Evolutionary conservation across 30 jellyfish, hydroid and myxozoan species (phyloP), one percentile per base, ranked within the genome.

Genomic region (Nemopilema nomurai): DNA sequence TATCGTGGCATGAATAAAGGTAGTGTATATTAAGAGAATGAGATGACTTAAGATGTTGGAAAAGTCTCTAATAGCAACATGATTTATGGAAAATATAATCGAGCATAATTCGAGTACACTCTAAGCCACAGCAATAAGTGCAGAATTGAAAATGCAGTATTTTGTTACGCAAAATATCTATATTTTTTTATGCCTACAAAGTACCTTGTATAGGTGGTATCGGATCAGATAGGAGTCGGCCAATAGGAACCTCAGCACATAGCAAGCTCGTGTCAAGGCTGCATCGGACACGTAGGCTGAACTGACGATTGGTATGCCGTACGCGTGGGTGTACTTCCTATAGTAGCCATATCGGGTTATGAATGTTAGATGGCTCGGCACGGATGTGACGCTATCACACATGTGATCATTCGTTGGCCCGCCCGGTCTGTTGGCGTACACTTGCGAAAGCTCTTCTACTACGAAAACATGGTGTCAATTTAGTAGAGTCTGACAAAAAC

Each of bases 241-340:
- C 32, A 89, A 76, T 23, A 89, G 84, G 57, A 89, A 83, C 77
- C 86, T 63, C 63, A 89, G 84, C 20, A 89, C 96, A 32, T 89
- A 89, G 57, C 96, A 89, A 13, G 96, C 96, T 31, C 96, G 74
- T 67, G 74, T 89, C 69, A 89, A 28, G 18, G 96, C 96, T 1
- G 74, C 86, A 75, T 89, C 96, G 1, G 96, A 81, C 18, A 81
- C 92, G 19, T 82, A 72, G 19, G 62, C 82, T 30, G 92, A 80
- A 82, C 96, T 81, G 51, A 89, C 76, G 62, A 89, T 81, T 53
- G 96, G 92, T 4, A 89, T 89, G 23, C 96, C 96, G 53, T 89
- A 89, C 69, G 96, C 96, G 50, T 89, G 96, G 64, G 96, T 89
- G 78, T 89, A 89, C 76, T 89, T 89, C 29, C 71, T 79, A 31